Evolutionary conservation across 2,888 invertebrate species (phyloP), one percentile per base, ranked within the genome.

Genomic region (Lasioglossum marginatum): DNA sequence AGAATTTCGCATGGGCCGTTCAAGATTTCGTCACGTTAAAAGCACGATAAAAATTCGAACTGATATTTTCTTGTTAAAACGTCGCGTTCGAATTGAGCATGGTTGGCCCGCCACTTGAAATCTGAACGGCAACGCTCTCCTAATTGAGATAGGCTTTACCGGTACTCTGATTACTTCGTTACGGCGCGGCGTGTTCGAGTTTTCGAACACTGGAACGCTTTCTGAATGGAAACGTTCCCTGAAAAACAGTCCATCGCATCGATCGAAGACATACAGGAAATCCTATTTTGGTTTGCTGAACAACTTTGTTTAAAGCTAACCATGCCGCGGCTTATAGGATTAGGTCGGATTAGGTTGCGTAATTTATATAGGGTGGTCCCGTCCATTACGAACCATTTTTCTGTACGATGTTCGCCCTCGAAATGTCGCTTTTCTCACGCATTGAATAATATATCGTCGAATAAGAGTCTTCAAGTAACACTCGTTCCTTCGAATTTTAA

Each of bases 231-330:
- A 75, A 31, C 40, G 40, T 63, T 76, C 43, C 27, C 43, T 63
- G 60, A 31, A 75, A 75, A 77, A 77, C 66, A 23, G 48, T 66
- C 43, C 63, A 76, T 76, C 76, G 76, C 63, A 76, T 76, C 76
- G 76, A 76, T 76, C 37, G 76, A 63, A 76, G 76, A 63, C 63
- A 27, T 34, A 76, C 31, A 6, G 31, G 76, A 76, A 60, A 75
- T 63, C 75, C 75, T 77, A 31, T 77, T 77, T 66, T 16, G 48
- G 45, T 66, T 77, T 45, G 66, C 66, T 66, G 34, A 48, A 66
- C 66, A 77, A 77, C 77, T 66, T 77, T 66, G 45, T 68, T 77
- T 63, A 60, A 63, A 75, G 60, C 75, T 60, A 75, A 75, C 75
- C 57, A 23, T 68, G 68, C 68, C 68, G 34, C 68, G 23, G 68